Evolutionary conservation across 2,113 vertebrate species (phyloP).

Genomic region (Stigmatopora nigra): DNA sequence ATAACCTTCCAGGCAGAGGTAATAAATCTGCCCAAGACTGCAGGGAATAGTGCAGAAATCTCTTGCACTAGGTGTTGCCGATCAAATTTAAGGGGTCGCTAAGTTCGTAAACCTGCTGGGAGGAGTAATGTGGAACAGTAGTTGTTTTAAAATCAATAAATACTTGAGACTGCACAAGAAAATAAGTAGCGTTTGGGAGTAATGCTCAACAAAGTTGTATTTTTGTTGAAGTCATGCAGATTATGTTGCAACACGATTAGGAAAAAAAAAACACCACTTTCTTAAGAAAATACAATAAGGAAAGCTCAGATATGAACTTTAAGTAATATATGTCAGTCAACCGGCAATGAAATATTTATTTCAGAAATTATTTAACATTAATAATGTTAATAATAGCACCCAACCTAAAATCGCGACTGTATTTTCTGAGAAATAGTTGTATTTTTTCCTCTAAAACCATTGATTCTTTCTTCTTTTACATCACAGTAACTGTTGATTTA

Average conservation of each 20-base stretch:
- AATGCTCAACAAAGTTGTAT: not conserved
- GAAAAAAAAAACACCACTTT: not conserved
- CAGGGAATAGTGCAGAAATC: not conserved
- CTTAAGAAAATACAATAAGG: too few species aligned
- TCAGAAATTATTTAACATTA: not conserved
- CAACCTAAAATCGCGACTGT: not conserved
- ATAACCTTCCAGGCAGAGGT: not conserved
- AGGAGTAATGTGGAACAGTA: not conserved
- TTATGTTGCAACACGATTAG: not conserved
- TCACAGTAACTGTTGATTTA: not conserved
- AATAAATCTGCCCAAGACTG: conserved; percentile 1
- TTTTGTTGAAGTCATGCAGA: not conserved
- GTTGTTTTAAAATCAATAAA: conserved; percentile 2
- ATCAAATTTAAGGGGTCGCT: conserved; percentile 2
- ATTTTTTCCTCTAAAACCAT: not conserved
- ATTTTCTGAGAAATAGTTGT: not conserved
- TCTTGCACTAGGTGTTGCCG: not conserved
- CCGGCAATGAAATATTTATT: not conserved
- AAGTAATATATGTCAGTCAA: not conserved
- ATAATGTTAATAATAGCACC: not conserved
- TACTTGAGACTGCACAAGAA: not conserved
- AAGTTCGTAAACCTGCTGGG: conserved; percentile 6
- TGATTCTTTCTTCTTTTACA: not conserved
- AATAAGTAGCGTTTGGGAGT: not conserved
- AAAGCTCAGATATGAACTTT: not conserved